A percentile compares a stretch with the other conserved stretches of the same genome.
phyloP scores from a whole-genome alignment of 2,888 invertebrate genomes.

The Caenorhabditis parvicauda region DNA sequence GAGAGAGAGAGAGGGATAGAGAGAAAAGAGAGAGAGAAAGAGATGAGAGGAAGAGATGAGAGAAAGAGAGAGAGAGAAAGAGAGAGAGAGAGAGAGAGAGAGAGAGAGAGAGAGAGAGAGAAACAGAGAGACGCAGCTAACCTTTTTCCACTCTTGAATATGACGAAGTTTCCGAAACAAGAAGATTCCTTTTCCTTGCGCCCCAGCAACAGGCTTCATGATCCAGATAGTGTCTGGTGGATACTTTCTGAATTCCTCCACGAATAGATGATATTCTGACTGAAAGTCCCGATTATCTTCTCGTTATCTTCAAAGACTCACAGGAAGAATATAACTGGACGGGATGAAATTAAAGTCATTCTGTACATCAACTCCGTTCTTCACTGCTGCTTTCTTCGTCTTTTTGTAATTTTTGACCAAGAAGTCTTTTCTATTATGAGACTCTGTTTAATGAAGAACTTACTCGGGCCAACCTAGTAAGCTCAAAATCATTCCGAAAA shows the following conservation, averaged over 20 bases:
- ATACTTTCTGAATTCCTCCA: slow-evolving; percentile 70
- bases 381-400: slow-evolving; percentile 40
- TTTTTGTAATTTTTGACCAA: slow-evolving; percentile 58
- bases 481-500: slow-evolving; percentile 70
- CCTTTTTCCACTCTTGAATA: slow-evolving; percentile 68
- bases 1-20: too few relatives aligned
- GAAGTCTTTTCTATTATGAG: slow-evolving; percentile 64
- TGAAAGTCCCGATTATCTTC: slow-evolving; percentile 37
- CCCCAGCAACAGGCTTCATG: slow-evolving; percentile 71
- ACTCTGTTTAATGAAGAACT: slow-evolving; percentile 63
- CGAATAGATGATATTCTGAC: slow-evolving; percentile 70
- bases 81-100: too few relatives aligned
- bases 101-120: too few relatives aligned
- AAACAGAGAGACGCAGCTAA: too few relatives aligned
- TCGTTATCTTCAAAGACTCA: slow-evolving; percentile 37
- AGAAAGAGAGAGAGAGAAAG: too few relatives aligned
- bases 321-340: slow-evolving; percentile 70
- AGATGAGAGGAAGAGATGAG: too few relatives aligned
- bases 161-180: slow-evolving; percentile 69
- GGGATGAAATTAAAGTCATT: slow-evolving; percentile 67
- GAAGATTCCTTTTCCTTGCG: slow-evolving; percentile 72
- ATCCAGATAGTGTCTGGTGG: slow-evolving; percentile 70
- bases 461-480: too few relatives aligned
- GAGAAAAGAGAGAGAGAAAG: too few relatives aligned
- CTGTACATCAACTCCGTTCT: slow-evolving; percentile 21